Conservation (phyloP, 2,113 vertebrate species). For the Psilopsiagon aymara region DNA sequence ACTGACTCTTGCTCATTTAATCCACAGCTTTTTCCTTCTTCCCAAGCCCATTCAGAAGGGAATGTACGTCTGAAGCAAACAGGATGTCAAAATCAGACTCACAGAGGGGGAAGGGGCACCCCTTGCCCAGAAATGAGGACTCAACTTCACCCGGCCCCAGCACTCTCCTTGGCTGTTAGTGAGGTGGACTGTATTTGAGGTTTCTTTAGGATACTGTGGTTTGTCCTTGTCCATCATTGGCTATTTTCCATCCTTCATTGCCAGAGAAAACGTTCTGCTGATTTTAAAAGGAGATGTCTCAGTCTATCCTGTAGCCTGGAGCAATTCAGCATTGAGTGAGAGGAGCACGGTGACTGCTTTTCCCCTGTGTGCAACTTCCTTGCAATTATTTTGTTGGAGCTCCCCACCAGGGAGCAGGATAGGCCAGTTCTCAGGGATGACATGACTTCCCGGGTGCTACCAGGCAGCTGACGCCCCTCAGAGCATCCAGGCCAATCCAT, state of each 20-base stretch:
- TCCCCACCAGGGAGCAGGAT: background rate
- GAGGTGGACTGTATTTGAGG: accelerated
- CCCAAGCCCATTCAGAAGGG: background rate
- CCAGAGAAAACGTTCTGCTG: background rate
- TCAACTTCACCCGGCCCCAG: background rate
- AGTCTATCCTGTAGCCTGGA: background rate
- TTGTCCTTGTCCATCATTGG: background rate
- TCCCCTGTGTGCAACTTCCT: background rate
- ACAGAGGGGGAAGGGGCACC: background rate
- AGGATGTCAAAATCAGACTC: background rate
- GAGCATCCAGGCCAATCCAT: background rate
- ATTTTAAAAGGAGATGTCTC: background rate
- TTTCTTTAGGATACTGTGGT: background rate
- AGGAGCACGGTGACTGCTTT: background rate
- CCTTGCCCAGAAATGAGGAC: background rate
- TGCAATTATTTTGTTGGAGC: background rate
- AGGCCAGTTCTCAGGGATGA: background rate
- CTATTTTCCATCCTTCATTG: background rate
- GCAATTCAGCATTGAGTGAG: conserved; percentile 3
- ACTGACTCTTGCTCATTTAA: background rate
- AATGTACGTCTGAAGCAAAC: background rate
- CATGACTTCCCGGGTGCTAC: background rate
- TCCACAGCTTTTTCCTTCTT: background rate
- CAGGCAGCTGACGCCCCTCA: background rate
- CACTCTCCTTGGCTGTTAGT: background rate